Conservation (phyloP, 2,113 vertebrate genomes). For the Scatophagus argus region DNA sequence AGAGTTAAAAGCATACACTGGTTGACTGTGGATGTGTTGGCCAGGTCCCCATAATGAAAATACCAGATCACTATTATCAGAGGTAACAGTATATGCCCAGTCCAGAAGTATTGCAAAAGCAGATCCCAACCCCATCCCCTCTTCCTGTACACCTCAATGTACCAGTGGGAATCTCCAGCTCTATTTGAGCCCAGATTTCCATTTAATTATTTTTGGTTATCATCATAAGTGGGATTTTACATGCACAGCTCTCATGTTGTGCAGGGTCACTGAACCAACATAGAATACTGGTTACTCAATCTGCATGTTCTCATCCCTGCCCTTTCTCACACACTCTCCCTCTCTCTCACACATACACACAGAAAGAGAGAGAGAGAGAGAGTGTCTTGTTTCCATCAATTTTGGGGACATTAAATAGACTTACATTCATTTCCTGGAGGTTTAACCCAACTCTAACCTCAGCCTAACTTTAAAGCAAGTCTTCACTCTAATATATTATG, state of each 20-base stretch:
- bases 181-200: slow-evolving; percentile 56
- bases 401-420: too few relatives aligned
- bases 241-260: slow-evolving; percentile 58
- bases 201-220: slow-evolving; percentile 72
- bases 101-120: too few relatives aligned
- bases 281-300: slow-evolving; percentile 51
- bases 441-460: too few relatives aligned
- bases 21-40: slow-evolving; percentile 82
- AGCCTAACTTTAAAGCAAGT: too few relatives aligned
- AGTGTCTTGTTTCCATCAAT: too few relatives aligned
- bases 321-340: slow-evolving; percentile 22
- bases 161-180: slow-evolving; percentile 43
- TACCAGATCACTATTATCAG: slow-evolving; percentile 87
- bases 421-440: too few relatives aligned
- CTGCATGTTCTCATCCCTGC: slow-evolving; percentile 56
- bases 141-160: slow-evolving; percentile 5
- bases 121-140: too few relatives aligned
- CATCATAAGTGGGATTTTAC: slow-evolving; percentile 62
- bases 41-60: slow-evolving; percentile 88
- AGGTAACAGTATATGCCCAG: too few relatives aligned
- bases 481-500: too few relatives aligned
- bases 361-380: too few relatives aligned
- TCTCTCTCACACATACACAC: slow-evolving; percentile 8
- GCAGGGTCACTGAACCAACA: slow-evolving; percentile 35
- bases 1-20: slow-evolving; percentile 87